Evolutionary conservation across 1,140 invertebrate genomes (phyloP), one percentile per base, ranked within the genome.

Genomic region (Mizuhopecten yessoensis): DNA sequence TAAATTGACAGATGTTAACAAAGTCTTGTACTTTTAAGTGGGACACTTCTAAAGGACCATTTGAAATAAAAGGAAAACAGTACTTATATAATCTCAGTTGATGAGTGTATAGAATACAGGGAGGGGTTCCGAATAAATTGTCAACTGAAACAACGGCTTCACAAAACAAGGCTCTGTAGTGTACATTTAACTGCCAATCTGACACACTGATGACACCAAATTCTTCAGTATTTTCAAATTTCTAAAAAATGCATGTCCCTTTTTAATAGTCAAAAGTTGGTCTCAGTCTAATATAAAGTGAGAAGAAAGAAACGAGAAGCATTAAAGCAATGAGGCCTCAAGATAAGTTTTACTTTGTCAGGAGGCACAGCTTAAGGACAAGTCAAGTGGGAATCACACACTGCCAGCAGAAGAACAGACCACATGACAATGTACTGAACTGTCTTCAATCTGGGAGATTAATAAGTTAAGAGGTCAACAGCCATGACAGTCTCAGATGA

Each of bases 401-500:
- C 57, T 75, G 23, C 57, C 9, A 17, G 9, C 57, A 75, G 57
- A 75, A 29, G 57, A 75, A 75, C 57, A 75, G 57, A 9, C 57
- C 7, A n/a, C 57, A 75, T 75, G 57, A 75, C 57, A 75, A 75
- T 29, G 57, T 29, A 75, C 57, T 75, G 23, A 75, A 29, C 57
- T 75, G n/a, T n/a, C 57, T 75, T 5, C 57, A 75, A 29, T 75
- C 7, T 5, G 57, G 57, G 23, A 75, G 57, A 75, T 75, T 29
- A 17, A 75, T 29, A 75, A 13, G 57, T 9, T 75, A 2, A 75
- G n/a, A 75, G 57, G 57, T 75, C 57, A 75, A 29, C n/a, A 9
- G 57, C 57, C 57, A 57, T 75, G 57, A 75, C 57, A 75, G 57
- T 75, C 17, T 9, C 57, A 75, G n/a, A 75, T 75, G 57, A 75